Evolutionary conservation across 2,797 vertebrate species (phyloP).

Genomic region (Pogoniulus pusillus): DNA sequence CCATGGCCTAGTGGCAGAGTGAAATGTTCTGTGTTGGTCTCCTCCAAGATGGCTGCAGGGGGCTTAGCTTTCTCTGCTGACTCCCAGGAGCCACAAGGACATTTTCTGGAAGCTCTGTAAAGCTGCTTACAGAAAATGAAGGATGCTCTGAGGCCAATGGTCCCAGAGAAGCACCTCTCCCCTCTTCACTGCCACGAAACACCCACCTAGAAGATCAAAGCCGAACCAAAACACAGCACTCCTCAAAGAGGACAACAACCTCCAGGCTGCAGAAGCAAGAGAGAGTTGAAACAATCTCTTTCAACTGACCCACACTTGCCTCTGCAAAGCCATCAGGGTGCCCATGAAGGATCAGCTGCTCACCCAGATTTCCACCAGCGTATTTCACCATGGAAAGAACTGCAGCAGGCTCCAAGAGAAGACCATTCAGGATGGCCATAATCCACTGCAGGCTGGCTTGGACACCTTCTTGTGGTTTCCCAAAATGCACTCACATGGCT

Average conservation of each 20-base stretch:
- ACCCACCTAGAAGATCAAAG: not conserved
- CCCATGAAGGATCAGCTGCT: not conserved
- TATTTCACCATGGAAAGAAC: not conserved
- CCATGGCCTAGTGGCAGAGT: rapidly evolving
- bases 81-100: not conserved
- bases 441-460: not conserved
- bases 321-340: not conserved
- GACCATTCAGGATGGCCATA: not conserved
- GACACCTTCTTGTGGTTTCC: not conserved
- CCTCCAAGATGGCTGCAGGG: rapidly evolving
- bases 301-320: not conserved
- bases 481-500: not conserved
- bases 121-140: not conserved
- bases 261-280: not conserved
- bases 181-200: not conserved
- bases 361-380: not conserved
- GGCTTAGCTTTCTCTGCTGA: not conserved
- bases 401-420: not conserved
- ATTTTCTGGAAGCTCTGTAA: not conserved
- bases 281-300: not conserved
- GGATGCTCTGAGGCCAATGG: not conserved
- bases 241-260: not conserved
- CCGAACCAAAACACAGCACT: not conserved
- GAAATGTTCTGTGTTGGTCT: not conserved
- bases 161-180: not conserved